Percentiles rank a stretch among this genome's conserved stretches.
phyloP scores from a whole-genome alignment of 2,797 vertebrate species.

The Nothura maculosa region DNA sequence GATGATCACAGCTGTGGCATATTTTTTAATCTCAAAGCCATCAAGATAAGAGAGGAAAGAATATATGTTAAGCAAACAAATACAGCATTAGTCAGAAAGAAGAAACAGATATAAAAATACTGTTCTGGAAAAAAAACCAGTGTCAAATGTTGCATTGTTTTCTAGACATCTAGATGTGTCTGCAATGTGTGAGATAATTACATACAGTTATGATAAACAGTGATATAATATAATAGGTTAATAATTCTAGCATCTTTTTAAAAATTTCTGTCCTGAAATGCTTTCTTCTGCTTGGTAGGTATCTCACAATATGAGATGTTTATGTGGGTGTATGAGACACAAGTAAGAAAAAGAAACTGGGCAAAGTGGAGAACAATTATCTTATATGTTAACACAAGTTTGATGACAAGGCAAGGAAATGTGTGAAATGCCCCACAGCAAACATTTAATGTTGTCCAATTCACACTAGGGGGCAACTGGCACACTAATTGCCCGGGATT shows the following conservation, averaged over 20 bases:
- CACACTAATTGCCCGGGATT: neutral
- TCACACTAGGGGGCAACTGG: constrained; percentile 32
- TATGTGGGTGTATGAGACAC: neutral
- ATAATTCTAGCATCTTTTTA: neutral
- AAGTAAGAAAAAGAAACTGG: neutral
- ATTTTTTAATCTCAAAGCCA: neutral
- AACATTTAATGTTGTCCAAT: neutral
- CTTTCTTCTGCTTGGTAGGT: neutral
- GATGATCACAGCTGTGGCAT: neutral
- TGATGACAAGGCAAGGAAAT: constrained; percentile 56
- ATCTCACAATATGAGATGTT: neutral
- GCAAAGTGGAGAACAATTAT: neutral
- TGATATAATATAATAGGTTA: neutral
- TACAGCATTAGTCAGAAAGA: neutral
- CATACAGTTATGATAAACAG: neutral
- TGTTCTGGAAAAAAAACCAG: neutral
- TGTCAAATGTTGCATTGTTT: neutral
- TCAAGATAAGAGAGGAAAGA: neutral
- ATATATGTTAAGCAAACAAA: neutral
- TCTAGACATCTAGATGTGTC: neutral
- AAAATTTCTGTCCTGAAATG: neutral
- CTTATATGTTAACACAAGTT: constrained; percentile 15
- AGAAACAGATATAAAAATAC: neutral
- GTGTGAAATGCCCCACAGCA: constrained; percentile 29
- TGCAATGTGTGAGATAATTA: neutral